Base-by-base conservation (phyloP, 2,797 vertebrate genomes). In the Lophius americanus region DNA sequence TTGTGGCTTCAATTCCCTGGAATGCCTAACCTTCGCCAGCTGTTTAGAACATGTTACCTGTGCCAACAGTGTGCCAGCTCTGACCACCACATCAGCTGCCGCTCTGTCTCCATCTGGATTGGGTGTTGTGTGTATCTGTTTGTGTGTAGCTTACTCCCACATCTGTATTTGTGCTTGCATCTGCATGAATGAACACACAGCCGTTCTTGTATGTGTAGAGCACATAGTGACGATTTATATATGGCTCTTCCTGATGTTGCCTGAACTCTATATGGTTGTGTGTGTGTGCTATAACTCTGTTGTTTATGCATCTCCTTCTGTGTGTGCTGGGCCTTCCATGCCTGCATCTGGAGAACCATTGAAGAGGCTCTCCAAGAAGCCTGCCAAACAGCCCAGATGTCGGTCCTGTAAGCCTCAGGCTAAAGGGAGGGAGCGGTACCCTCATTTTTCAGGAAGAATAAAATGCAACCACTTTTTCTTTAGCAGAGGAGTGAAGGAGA, bases 381-480 rank as follows among this genome's bases (percentile, higher is more conserved):
- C 93, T 99, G 97, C 98, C 98, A 99, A 97, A 95, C 94, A 95
- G 93, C 94, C 97, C 97, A 98, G 97, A 98, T 99, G 97, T 99
- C 98, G 93, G 94, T 95, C 96, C 95, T 96, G 96, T 96, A 96
- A 94, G 97, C 95, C 96, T 93, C 92, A 70, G 96, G 96, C 97
- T 96, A 98, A 96, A 97, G 96, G 95, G 95, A 95, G 95, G 93
- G 93, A 95, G 93, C 94, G 95, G 94, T 95, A 92, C 95, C 93
- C 95, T 97, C 95, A 96, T 98, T 99, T 98, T 93, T 96, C 95
- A 95, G 92, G 93, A 94, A 95, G 94, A 94, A 95, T 95, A 95
- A 95, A 96, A 95, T 92, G 78, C 88, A 87, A 88, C 80, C 82
- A 82, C 23, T 23, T 75, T 81, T 74, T 72, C 42, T 65, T 42